Percentiles rank a stretch among this genome's conserved stretches.
These are phyloP conservation scores for Sisor rabdophorus DNA, from an alignment of 2,113 vertebrate species.

Conservation along the genomic window DNA sequence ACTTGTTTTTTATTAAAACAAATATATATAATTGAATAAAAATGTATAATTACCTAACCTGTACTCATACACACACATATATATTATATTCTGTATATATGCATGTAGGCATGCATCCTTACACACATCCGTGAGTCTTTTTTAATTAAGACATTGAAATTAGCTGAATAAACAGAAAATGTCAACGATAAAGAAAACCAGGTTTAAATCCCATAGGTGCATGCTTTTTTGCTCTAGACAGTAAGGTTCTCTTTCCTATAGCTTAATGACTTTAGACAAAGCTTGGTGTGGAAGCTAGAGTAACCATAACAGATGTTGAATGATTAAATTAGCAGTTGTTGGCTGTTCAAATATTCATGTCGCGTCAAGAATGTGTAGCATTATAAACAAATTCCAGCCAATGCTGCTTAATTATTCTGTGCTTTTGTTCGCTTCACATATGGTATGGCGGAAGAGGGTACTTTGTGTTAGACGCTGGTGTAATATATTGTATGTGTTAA, in stretches of 20 bases:
- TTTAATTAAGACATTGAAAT: not conserved
- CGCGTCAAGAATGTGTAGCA: conserved; percentile 40
- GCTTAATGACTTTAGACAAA: conserved; percentile 29
- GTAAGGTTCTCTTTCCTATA: conserved; percentile 17
- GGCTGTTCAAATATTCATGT: conserved; percentile 52
- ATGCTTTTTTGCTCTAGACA: conserved; percentile 8
- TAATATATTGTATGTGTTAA: conserved; percentile 1
- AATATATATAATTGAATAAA: not conserved
- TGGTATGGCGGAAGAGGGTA: conserved; percentile 12
- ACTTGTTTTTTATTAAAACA: not conserved
- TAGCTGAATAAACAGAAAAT: conserved; percentile 1
- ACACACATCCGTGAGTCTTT: not conserved
- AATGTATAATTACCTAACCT: not conserved
- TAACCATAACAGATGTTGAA: conserved; percentile 52
- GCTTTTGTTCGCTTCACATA: conserved; percentile 43
- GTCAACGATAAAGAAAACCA: not conserved
- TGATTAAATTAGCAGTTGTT: conserved; percentile 52
- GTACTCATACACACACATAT: not conserved
- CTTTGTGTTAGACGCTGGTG: conserved; percentile 4
- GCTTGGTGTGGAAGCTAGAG: conserved; percentile 40
- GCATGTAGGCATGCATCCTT: not conserved
- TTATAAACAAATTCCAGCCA: conserved; percentile 37
- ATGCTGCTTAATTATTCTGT: conserved; percentile 36
- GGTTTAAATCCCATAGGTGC: not conserved
- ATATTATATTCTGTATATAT: not conserved